These are phyloP conservation scores for Hyles euphorbiae DNA, from an alignment of 1,140 invertebrate genomes.

Conservation along the genomic window DNA sequence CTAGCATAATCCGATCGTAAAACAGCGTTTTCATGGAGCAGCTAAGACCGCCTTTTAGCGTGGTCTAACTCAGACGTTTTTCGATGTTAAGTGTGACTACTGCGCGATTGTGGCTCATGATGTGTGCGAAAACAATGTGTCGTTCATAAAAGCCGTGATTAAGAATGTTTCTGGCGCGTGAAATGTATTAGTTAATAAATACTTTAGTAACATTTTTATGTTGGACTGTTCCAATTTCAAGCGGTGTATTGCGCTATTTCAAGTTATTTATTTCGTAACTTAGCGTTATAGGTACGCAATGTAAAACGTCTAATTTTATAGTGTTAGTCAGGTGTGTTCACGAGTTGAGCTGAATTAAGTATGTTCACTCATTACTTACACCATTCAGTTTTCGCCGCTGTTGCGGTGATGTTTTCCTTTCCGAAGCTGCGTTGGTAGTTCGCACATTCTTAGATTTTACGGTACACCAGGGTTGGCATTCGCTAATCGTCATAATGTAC, in stretches of 20 bases:
- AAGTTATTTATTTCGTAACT: too few species aligned
- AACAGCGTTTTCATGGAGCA: slow-evolving; percentile 46
- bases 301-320: too few species aligned
- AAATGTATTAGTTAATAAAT: too few species aligned
- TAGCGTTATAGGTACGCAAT: too few species aligned
- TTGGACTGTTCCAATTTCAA: too few species aligned
- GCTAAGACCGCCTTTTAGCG: slow-evolving; percentile 15
- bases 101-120: too few species aligned
- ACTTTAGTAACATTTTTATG: too few species aligned
- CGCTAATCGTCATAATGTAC: slow-evolving; percentile 21
- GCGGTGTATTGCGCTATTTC: too few species aligned
- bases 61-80: slow-evolving; percentile 12
- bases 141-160: too few species aligned
- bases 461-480: slow-evolving; percentile 10
- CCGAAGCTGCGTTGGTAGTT: slow-evolving; percentile 11
- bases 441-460: slow-evolving; percentile 20
- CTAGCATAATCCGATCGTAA: slow-evolving; percentile 61
- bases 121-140: too few species aligned
- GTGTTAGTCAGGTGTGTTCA: background rate
- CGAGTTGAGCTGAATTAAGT: background rate
- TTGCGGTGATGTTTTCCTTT: slow-evolving; percentile 6
- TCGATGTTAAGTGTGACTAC: too few species aligned
- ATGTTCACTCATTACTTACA: slow-evolving; percentile 8
- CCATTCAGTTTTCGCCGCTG: slow-evolving; percentile 3
- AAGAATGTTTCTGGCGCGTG: too few species aligned